Percentiles rank a stretch among this genome's conserved stretches.
phyloP scores from a whole-genome alignment of 2,888 invertebrate species.

The Diarsia brunnea region DNA sequence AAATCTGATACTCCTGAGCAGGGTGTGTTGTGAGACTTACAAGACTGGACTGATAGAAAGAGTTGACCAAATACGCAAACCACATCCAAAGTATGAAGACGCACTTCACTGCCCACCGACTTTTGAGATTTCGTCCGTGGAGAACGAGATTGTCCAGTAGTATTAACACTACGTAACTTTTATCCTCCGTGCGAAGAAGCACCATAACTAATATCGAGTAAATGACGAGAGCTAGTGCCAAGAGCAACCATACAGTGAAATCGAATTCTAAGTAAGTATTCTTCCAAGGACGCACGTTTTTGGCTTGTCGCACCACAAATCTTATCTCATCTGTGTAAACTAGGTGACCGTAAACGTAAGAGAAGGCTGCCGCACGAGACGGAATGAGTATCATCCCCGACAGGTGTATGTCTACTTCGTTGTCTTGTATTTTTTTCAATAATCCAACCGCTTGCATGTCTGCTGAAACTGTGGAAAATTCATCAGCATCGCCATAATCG shows the following conservation, averaged over 20 bases:
- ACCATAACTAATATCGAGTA: slow-evolving; percentile 48
- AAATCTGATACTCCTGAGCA: slow-evolving; percentile 60
- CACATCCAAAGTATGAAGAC: slow-evolving; percentile 74
- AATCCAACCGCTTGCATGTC: slow-evolving; percentile 71
- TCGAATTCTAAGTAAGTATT: slow-evolving; percentile 64
- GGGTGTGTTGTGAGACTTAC: slow-evolving; percentile 69
- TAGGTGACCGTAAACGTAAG: slow-evolving; percentile 44
- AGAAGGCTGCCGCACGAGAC: slow-evolving; percentile 50
- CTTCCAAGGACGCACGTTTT: slow-evolving; percentile 52
- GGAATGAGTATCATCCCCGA: slow-evolving; percentile 55
- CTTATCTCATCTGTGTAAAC: slow-evolving; percentile 56
- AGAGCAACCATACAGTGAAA: slow-evolving; percentile 55
- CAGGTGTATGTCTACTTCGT: slow-evolving; percentile 48
- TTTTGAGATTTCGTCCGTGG: slow-evolving; percentile 44
- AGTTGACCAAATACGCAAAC: slow-evolving; percentile 71
- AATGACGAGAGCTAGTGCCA: slow-evolving; percentile 45
- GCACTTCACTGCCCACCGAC: slow-evolving; percentile 50
- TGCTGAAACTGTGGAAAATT: slow-evolving; percentile 66
- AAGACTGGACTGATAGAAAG: slow-evolving; percentile 69
- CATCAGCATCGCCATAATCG: slow-evolving; percentile 63
- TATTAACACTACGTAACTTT: slow-evolving; percentile 42
- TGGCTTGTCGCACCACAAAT: slow-evolving; percentile 51
- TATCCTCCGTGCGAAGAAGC: slow-evolving; percentile 47
- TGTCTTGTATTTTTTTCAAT: slow-evolving; percentile 53
- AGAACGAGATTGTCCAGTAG: slow-evolving; percentile 42